Conservation (phyloP, 2,888 invertebrate genomes). For the Congeria kusceri region DNA sequence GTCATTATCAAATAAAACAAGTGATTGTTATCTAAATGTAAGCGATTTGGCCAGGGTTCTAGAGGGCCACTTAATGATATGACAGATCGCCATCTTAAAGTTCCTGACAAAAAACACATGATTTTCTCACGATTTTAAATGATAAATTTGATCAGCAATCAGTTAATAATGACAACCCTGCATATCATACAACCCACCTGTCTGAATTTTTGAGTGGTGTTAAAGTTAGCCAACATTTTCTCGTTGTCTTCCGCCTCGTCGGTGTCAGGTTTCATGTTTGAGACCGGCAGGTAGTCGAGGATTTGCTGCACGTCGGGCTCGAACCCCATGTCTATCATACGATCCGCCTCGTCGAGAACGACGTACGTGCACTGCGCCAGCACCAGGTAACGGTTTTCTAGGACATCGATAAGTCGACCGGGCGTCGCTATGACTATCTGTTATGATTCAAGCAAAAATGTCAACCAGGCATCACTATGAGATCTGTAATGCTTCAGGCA, state of each 20-base stretch:
- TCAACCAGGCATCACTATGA: background rate
- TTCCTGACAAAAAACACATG: too few relatives aligned
- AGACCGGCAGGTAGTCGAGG: slow-evolving; percentile 98
- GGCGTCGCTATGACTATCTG: slow-evolving; percentile 99
- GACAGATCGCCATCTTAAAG: too few relatives aligned
- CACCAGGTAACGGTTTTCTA: slow-evolving; percentile 98
- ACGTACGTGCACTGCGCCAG: slow-evolving; percentile 99
- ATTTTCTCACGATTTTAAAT: too few relatives aligned
- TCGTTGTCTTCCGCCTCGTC: slow-evolving; percentile 99
- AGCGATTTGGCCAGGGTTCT: too few relatives aligned
- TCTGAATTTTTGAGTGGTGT: slow-evolving; percentile 97
- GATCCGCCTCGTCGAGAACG: slow-evolving; percentile 93
- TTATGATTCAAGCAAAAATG: too few relatives aligned
- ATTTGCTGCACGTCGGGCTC: slow-evolving; percentile 98
- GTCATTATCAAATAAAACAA: too few relatives aligned
- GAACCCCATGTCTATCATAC: slow-evolving; percentile 99
- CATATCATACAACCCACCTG: slow-evolving; percentile 87
- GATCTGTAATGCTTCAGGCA: too few relatives aligned
- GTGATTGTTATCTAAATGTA: too few relatives aligned
- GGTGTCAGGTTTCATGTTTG: slow-evolving; percentile 98
- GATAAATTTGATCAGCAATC: too few relatives aligned
- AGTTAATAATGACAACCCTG: too few relatives aligned
- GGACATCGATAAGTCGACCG: slow-evolving; percentile 98
- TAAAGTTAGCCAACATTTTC: slow-evolving; percentile 96
- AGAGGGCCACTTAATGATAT: too few relatives aligned